These are phyloP conservation scores for Himalopsyche anomala DNA, from an alignment of 2,888 invertebrate genomes.

Conservation along the genomic window DNA sequence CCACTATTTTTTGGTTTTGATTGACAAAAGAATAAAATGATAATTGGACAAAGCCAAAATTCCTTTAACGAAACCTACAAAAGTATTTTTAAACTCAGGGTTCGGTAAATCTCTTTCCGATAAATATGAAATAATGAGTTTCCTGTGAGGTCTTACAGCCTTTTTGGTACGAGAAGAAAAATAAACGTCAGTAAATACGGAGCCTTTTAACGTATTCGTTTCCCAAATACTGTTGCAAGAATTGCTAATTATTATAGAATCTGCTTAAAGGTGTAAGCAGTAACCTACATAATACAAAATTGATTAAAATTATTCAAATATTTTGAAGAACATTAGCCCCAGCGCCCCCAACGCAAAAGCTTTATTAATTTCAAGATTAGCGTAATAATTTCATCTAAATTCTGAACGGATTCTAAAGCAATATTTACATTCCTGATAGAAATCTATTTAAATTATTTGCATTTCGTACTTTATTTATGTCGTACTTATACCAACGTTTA, in stretches of 20 bases:
- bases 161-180: background rate
- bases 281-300: constrained; percentile 32
- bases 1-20: too few species aligned
- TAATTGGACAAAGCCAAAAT: constrained; percentile 9
- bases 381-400: constrained; percentile 43
- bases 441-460: constrained; percentile 42
- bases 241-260: too few species aligned
- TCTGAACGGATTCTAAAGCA: constrained; percentile 35
- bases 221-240: too few species aligned
- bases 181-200: too few species aligned
- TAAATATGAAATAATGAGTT: constrained; percentile 33
- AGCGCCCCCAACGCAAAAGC: constrained; percentile 9
- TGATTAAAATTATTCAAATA: constrained; percentile 38
- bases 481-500: constrained; percentile 7
- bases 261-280: background rate
- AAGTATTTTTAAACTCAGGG: background rate
- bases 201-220: too few species aligned
- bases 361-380: constrained; percentile 42
- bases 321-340: constrained; percentile 35
- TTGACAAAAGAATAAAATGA: too few species aligned
- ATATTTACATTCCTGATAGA: constrained; percentile 41
- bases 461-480: constrained; percentile 34
- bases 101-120: constrained; percentile 14
- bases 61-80: background rate
- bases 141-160: background rate